phyloP scores from a whole-genome alignment of 1,140 invertebrate species.

The Anagrus nilaparvatae region DNA sequence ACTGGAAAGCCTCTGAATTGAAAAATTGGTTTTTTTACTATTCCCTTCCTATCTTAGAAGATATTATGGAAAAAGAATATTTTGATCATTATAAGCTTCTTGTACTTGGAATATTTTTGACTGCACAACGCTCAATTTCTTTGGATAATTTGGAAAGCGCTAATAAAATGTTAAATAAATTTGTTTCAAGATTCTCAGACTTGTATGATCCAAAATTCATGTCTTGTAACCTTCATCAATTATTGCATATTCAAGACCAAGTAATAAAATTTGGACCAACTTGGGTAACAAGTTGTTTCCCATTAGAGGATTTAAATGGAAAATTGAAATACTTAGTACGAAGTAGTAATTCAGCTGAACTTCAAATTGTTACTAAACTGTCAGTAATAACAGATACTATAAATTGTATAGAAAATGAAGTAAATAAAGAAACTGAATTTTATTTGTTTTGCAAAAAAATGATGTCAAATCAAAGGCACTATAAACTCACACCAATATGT shows the following conservation, averaged over 20 bases:
- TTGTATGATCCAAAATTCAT: constrained; percentile 9
- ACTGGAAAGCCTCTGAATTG: constrained; percentile 13
- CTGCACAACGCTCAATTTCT: constrained; percentile 10
- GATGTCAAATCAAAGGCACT: background rate
- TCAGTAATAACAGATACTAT: background rate
- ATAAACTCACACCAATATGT: background rate
- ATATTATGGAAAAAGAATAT: constrained; percentile 10
- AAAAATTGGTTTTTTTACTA: constrained; percentile 8
- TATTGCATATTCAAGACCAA: constrained; percentile 12
- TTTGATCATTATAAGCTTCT: constrained; percentile 15
- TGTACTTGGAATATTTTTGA: constrained; percentile 9
- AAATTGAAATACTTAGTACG: constrained; percentile 13
- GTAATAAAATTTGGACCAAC: constrained; percentile 13
- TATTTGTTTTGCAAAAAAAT: too few relatives aligned
- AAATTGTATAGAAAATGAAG: too few relatives aligned
- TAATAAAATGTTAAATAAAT: constrained; percentile 9
- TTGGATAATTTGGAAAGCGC: constrained; percentile 7
- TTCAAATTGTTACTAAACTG: too few relatives aligned
- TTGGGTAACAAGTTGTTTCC: constrained; percentile 15
- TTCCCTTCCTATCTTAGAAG: constrained; percentile 7
- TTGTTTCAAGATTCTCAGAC: constrained; percentile 10
- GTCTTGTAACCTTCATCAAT: constrained; percentile 13
- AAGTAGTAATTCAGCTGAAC: too few relatives aligned
- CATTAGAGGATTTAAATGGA: constrained; percentile 16
- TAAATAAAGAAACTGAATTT: too few relatives aligned